These are phyloP conservation scores for Amphibalanus amphitrite DNA, from an alignment of 1,140 invertebrate genomes.

Conservation along the genomic window DNA sequence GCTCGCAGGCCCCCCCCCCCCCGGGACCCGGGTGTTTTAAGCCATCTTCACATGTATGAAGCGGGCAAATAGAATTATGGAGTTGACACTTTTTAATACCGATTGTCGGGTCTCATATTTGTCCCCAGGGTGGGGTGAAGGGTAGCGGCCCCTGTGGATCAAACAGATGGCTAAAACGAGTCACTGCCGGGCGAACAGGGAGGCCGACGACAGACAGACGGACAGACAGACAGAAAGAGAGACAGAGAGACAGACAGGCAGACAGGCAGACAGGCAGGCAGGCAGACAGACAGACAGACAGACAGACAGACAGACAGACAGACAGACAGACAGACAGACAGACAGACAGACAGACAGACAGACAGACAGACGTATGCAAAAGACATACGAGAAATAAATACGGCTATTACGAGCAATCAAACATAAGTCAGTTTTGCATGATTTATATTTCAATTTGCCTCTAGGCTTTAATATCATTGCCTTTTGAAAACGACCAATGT, in stretches of 20 bases:
- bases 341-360: not conserved
- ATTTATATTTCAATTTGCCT: too few species aligned
- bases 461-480: too few species aligned
- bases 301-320: not conserved
- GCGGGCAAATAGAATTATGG: not conserved
- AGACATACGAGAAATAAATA: too few species aligned
- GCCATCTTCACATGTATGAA: not conserved
- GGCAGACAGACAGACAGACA: not conserved
- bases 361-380: not conserved
- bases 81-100: slow-evolving; percentile 2
- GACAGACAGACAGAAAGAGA: not conserved
- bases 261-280: not conserved
- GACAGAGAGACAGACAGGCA: not conserved
- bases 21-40: not conserved
- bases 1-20: not conserved
- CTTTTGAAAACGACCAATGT: too few species aligned
- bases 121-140: not conserved
- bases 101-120: not conserved
- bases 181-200: not conserved
- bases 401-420: too few species aligned
- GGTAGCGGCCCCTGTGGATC: not conserved
- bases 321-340: not conserved
- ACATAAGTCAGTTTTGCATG: too few species aligned
- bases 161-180: not conserved
- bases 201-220: not conserved